These are phyloP conservation scores for Karalla daura DNA, from an alignment of 2,797 vertebrate species.

Conservation along the genomic window DNA sequence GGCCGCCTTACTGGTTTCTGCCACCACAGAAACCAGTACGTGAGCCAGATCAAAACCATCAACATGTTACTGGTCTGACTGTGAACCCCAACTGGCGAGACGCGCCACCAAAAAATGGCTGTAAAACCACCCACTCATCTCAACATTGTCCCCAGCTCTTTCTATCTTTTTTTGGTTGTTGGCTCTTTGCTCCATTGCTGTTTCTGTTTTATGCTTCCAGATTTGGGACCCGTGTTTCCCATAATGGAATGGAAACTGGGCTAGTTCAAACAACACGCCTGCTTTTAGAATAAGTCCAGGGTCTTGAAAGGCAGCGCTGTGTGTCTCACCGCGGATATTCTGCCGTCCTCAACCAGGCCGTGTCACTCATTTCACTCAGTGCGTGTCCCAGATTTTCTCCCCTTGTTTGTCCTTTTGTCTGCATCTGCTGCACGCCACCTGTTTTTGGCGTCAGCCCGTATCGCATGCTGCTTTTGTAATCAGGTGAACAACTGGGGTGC, in stretches of 20 bases:
- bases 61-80: slow-evolving; percentile 25
- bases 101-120: slow-evolving; percentile 50
- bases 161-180: slow-evolving; percentile 22
- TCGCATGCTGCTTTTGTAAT: slow-evolving; percentile 72
- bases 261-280: slow-evolving; percentile 26
- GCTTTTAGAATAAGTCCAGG: slow-evolving; percentile 49
- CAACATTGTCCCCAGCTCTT: slow-evolving; percentile 10
- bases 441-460: slow-evolving; percentile 66
- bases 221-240: slow-evolving; percentile 50
- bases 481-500: slow-evolving; percentile 58
- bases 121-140: slow-evolving; percentile 45
- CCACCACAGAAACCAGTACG: no score
- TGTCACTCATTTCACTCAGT: slow-evolving; percentile 28
- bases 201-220: slow-evolving; percentile 54
- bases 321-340: slow-evolving; percentile 36
- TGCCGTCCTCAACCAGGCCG: slow-evolving; percentile 48
- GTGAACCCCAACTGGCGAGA: slow-evolving; percentile 49
- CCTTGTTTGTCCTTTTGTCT: slow-evolving; percentile 41
- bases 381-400: slow-evolving; percentile 59
- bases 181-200: slow-evolving; percentile 28
- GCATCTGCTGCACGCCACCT: slow-evolving; percentile 67
- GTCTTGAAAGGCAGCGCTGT: slow-evolving; percentile 17
- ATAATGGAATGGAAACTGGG: slow-evolving; percentile 45
- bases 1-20: slow-evolving; percentile 40
- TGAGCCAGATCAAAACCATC: no score